Conservation (phyloP, 1,140 invertebrate genomes). For the Notospermus geniculatus region DNA sequence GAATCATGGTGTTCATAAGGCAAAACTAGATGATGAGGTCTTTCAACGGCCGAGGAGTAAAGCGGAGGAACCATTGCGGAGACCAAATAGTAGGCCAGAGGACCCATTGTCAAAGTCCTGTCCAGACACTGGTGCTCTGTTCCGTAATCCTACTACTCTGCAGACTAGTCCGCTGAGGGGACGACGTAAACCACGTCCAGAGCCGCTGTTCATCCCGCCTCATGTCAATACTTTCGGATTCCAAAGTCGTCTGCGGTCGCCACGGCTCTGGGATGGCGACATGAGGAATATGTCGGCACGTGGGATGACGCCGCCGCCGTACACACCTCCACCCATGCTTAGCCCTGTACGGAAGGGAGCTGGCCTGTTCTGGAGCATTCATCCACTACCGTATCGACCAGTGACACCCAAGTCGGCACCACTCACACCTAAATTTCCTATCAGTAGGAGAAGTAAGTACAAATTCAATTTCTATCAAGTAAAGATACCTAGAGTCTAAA, state of each 20-base stretch:
- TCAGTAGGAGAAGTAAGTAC: too few species aligned
- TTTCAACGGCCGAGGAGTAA: conserved; percentile 41
- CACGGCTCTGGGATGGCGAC: conserved; percentile 54
- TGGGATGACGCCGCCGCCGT: conserved; percentile 61
- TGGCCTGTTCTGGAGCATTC: conserved; percentile 72
- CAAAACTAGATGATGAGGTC: conserved; percentile 27
- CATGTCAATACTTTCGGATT: conserved; percentile 59
- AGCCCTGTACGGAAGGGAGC: conserved; percentile 82
- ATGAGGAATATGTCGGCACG: conserved; percentile 14
- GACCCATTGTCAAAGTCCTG: conserved; percentile 39
- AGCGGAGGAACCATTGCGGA: conserved; percentile 35
- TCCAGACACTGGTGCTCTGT: conserved; percentile 64
- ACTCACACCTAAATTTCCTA: conserved; percentile 29
- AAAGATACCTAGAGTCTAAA: too few species aligned
- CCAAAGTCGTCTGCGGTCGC: conserved; percentile 60
- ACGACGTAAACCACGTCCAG: conserved; percentile 65
- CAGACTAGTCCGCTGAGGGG: conserved; percentile 49
- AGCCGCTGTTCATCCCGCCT: conserved; percentile 61
- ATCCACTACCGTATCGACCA: conserved; percentile 27
- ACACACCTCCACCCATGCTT: conserved; percentile 89
- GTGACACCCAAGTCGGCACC: conserved; percentile 43
- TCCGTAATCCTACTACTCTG: conserved; percentile 69
- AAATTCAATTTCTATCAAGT: too few species aligned
- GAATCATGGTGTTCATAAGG: neutral
- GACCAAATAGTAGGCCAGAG: conserved; percentile 32